These are phyloP conservation scores for Cardiocondyla obscurior DNA, from an alignment of 1,140 invertebrate genomes.

Conservation along the genomic window DNA sequence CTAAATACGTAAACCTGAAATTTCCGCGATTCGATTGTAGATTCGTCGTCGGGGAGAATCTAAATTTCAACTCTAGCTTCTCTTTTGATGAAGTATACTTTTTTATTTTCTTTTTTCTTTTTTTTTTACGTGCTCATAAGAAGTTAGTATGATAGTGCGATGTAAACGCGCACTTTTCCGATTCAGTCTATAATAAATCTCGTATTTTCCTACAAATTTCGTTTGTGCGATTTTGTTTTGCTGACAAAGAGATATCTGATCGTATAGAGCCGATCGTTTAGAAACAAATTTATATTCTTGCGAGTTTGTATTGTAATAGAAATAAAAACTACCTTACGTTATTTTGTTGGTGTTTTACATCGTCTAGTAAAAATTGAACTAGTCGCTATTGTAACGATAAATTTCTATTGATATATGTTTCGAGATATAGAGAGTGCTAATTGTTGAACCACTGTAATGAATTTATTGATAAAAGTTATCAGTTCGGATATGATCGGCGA, in stretches of 20 bases:
- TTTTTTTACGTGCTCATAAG: neutral
- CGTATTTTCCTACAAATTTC: constrained; percentile 1
- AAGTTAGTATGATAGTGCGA: neutral
- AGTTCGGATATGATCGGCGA: neutral
- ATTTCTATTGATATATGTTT: neutral
- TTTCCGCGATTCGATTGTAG: neutral
- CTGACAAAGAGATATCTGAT: neutral
- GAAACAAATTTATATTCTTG: neutral
- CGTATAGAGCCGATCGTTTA: neutral
- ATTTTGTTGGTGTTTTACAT: neutral
- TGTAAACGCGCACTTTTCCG: neutral
- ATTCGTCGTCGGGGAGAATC: neutral
- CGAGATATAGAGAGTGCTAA: neutral
- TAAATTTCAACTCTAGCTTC: neutral
- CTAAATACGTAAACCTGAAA: neutral
- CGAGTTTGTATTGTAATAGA: neutral
- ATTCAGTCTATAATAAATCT: neutral
- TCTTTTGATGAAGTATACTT: neutral
- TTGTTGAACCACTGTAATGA: neutral
- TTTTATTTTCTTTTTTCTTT: too few relatives aligned
- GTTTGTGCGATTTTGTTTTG: constrained; percentile 11
- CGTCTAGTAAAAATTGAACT: neutral
- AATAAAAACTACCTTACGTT: neutral
- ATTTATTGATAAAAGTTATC: constrained; percentile 18
- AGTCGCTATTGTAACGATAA: neutral